A percentile compares a stretch with the other conserved stretches of the same genome.
phyloP scores from a whole-genome alignment of 2,113 vertebrate species.

The Salvator merianae region DNA sequence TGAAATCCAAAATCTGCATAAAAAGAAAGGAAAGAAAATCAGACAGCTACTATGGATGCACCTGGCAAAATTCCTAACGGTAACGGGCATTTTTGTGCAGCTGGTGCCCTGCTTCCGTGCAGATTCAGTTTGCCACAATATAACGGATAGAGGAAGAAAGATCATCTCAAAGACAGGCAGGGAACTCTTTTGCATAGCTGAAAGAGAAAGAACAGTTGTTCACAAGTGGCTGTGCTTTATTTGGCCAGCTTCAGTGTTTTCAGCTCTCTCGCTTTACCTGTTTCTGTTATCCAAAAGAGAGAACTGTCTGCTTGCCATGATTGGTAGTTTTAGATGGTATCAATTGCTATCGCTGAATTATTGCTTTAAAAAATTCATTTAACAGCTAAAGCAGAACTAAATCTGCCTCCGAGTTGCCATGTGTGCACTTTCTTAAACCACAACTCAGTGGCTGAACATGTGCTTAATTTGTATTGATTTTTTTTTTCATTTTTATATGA shows the following conservation, averaged over 20 bases:
- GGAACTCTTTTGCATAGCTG: accelerated
- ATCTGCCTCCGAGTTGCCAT: not conserved
- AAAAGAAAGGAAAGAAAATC: too few species aligned
- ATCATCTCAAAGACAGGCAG: constrained; percentile 7
- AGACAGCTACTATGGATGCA: not conserved
- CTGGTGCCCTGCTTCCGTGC: not conserved
- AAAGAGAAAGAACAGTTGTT: not conserved
- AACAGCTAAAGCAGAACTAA: not conserved
- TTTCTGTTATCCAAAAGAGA: not conserved
- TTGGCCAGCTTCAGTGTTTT: not conserved
- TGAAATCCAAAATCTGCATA: too few species aligned
- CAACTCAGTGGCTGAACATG: not conserved
- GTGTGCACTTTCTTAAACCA: not conserved
- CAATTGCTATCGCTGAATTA: too few species aligned
- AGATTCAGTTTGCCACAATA: not conserved
- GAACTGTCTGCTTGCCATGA: not conserved
- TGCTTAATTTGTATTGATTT: too few species aligned
- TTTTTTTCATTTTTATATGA: too few species aligned
- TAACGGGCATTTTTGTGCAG: not conserved
- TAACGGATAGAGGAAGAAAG: not conserved
- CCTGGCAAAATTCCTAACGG: constrained; percentile 14
- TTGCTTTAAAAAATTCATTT: too few species aligned
- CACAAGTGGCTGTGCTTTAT: not conserved
- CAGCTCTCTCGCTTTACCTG: not conserved
- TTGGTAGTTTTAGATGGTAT: too few species aligned